Conservation (phyloP, 2,797 vertebrate species). For the Lophotriccus pileatus region DNA sequence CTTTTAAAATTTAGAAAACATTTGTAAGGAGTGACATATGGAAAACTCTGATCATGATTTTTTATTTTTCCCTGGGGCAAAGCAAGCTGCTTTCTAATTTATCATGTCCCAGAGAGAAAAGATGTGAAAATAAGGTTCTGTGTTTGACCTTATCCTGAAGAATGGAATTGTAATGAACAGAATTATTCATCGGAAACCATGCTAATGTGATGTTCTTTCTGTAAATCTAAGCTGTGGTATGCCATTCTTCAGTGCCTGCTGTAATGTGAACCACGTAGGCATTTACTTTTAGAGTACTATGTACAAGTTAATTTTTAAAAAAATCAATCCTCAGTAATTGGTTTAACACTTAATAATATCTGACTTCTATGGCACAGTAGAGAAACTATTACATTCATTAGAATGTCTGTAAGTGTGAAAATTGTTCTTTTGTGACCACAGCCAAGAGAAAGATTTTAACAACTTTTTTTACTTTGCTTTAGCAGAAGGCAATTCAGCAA, state of each 20-base stretch:
- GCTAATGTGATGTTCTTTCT: neutral
- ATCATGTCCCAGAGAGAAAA: neutral
- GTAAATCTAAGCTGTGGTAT: neutral
- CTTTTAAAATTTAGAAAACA: neutral
- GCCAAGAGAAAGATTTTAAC: neutral
- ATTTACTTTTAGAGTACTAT: neutral
- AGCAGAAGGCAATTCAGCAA: neutral
- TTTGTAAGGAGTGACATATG: neutral
- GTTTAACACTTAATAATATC: slow-evolving; percentile 29
- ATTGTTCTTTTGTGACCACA: neutral
- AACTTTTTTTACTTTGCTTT: neutral
- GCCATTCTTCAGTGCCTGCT: neutral
- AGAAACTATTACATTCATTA: neutral
- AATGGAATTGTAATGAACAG: neutral
- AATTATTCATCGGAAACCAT: neutral
- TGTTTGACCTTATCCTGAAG: neutral
- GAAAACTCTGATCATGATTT: neutral
- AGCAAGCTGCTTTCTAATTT: slow-evolving; percentile 24
- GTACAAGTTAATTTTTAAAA: neutral
- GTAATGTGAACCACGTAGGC: neutral
- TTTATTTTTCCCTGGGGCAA: neutral
- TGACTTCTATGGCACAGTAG: neutral
- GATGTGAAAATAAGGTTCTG: neutral
- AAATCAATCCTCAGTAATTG: neutral
- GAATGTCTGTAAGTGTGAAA: neutral